Evolutionary conservation across 2,113 vertebrate genomes (phyloP).

Genomic region (Plecturocebus donacophilus): DNA sequence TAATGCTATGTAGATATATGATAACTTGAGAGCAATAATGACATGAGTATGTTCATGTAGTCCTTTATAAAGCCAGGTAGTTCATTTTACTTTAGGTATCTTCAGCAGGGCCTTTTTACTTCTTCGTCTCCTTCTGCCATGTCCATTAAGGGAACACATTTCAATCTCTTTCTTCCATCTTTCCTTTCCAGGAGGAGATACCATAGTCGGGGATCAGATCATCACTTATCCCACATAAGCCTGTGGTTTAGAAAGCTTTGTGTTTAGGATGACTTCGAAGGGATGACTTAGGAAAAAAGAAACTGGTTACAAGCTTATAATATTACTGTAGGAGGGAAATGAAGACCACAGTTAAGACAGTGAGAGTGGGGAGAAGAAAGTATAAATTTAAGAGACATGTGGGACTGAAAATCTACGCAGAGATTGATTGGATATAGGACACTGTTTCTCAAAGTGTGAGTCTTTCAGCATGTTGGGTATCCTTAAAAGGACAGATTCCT

Average conservation of each 20-base stretch:
- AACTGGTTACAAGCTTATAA: not conserved
- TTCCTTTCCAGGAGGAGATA: not conserved
- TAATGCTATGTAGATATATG: not conserved
- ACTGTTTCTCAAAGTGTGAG: not conserved
- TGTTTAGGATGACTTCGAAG: not conserved
- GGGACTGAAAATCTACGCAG: not conserved
- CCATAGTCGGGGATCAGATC: not conserved
- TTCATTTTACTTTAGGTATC: not conserved
- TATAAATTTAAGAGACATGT: not conserved
- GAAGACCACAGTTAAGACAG: not conserved
- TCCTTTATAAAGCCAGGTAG: not conserved
- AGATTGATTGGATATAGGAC: not conserved
- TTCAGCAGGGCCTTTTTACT: not conserved
- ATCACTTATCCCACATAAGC: not conserved
- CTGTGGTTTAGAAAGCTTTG: constrained; percentile 1
- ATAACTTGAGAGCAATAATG: not conserved
- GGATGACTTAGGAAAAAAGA: not conserved
- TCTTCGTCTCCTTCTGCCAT: not conserved
- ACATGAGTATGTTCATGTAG: rapidly evolving
- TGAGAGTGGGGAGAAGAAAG: not conserved
- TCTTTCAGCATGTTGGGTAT: not conserved
- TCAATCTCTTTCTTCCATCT: not conserved
- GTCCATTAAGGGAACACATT: not conserved
- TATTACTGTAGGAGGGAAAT: not conserved
- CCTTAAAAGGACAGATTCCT: not conserved